Conservation (phyloP, 1,140 invertebrate genomes). For the Pollicipes pollicipes region DNA sequence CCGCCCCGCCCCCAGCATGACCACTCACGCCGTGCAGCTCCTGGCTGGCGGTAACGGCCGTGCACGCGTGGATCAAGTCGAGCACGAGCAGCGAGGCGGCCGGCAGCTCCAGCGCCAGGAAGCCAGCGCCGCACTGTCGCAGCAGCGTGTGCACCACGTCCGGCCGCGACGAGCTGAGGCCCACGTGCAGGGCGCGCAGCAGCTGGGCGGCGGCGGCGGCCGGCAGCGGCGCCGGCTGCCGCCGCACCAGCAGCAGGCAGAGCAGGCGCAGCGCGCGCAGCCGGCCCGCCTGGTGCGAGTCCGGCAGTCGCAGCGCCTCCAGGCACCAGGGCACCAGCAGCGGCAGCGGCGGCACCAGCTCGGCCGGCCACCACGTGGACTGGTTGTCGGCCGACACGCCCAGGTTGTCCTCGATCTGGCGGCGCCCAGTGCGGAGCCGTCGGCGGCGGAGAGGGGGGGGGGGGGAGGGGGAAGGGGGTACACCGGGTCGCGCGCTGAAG, state of each 20-base stretch:
- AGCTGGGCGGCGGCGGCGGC: slow-evolving; percentile 41
- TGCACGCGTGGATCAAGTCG: slow-evolving; percentile 79
- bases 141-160: slow-evolving; percentile 45
- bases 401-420: slow-evolving; percentile 51
- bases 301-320: slow-evolving; percentile 45
- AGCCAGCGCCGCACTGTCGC: slow-evolving; percentile 52
- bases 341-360: slow-evolving; percentile 58
- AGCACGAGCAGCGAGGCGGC: slow-evolving; percentile 69
- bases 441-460: no score
- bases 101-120: slow-evolving; percentile 70
- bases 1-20: background rate
- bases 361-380: slow-evolving; percentile 45
- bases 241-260: slow-evolving; percentile 46
- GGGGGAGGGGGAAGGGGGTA: slow-evolving; percentile 11
- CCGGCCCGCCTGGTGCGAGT: slow-evolving; percentile 50
- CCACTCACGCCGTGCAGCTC: slow-evolving; percentile 50
- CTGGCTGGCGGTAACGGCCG: slow-evolving; percentile 58
- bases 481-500: no score
- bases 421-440: no score
- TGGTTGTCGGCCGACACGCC: slow-evolving; percentile 56
- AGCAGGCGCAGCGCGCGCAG: slow-evolving; percentile 57
- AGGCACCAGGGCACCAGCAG: slow-evolving; percentile 76
- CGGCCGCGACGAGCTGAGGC: slow-evolving; percentile 32
- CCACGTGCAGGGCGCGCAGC: slow-evolving; percentile 69
- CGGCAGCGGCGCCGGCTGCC: slow-evolving; percentile 19